Evolutionary conservation across 2,888 invertebrate species (phyloP).

Genomic region (Brachyptera risi): DNA sequence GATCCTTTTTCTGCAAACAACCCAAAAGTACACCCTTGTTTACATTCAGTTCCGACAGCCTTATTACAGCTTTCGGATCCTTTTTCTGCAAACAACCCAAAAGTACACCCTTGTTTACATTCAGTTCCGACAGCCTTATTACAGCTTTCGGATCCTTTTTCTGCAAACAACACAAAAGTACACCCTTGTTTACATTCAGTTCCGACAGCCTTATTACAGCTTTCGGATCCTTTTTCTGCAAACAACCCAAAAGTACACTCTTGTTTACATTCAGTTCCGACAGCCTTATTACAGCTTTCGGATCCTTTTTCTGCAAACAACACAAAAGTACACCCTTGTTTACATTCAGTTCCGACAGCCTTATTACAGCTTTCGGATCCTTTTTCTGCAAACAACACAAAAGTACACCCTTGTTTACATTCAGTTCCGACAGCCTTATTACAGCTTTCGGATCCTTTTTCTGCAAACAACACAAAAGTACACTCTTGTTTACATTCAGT

Average conservation of each 20-base stretch:
- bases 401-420: conserved; percentile 51
- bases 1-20: conserved; percentile 53
- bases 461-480: conserved; percentile 22
- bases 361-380: conserved; percentile 77
- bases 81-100: conserved; percentile 41
- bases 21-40: not conserved
- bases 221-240: conserved; percentile 65
- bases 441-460: conserved; percentile 75
- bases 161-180: conserved; percentile 22
- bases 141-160: conserved; percentile 75
- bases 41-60: conserved; percentile 80
- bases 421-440: conserved; percentile 74
- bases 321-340: not conserved
- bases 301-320: conserved; percentile 53
- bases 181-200: conserved; percentile 61
- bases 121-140: conserved; percentile 74
- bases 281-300: conserved; percentile 75
- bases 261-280: conserved; percentile 73
- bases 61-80: conserved; percentile 77
- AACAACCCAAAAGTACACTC: not conserved
- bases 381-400: conserved; percentile 41
- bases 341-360: conserved; percentile 80
- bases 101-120: conserved; percentile 51
- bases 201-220: conserved; percentile 76
- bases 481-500: conserved; percentile 61